These are phyloP conservation scores for Xenopus petersii DNA, from an alignment of 2,797 vertebrate genomes.

Conservation along the genomic window DNA sequence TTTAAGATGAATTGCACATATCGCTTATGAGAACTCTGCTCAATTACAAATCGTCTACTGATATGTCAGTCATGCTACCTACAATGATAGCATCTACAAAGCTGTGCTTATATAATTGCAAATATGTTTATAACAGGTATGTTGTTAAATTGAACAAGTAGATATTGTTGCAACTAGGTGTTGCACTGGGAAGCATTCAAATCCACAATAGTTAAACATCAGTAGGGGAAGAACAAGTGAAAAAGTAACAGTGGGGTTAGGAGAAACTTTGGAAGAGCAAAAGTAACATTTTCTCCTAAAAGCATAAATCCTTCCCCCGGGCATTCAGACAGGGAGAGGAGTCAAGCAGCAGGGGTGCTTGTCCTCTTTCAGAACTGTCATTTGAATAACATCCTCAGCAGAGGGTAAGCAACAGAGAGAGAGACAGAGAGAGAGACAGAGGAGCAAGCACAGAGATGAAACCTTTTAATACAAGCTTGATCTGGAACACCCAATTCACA, in stretches of 20 bases:
- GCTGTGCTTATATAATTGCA: no score
- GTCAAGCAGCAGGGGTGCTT: conserved; percentile 40
- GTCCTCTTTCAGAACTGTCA: conserved; percentile 44
- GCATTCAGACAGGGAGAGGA: conserved; percentile 37
- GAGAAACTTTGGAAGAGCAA: conserved; percentile 3
- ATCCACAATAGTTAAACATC: not conserved
- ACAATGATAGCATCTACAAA: no score
- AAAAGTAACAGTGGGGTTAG: not conserved
- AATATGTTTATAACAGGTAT: no score
- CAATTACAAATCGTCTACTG: no score
- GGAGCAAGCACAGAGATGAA: conserved; percentile 55
- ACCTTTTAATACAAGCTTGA: conserved; percentile 74
- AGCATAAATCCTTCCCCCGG: not conserved
- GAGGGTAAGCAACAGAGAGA: conserved; percentile 46
- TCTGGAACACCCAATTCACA: conserved; percentile 82
- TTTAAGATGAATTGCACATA: no score
- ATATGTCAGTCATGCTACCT: no score
- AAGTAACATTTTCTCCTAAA: conserved; percentile 8
- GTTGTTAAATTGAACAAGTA: no score
- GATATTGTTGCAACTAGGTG: no score
- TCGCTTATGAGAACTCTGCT: no score
- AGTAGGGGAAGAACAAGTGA: not conserved
- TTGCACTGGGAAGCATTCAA: not conserved
- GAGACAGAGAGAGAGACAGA: conserved; percentile 15
- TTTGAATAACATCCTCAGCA: conserved; percentile 50